These are phyloP conservation scores for Drosophila buzzatii DNA, from an alignment of 2,888 invertebrate genomes.

Conservation along the genomic window DNA sequence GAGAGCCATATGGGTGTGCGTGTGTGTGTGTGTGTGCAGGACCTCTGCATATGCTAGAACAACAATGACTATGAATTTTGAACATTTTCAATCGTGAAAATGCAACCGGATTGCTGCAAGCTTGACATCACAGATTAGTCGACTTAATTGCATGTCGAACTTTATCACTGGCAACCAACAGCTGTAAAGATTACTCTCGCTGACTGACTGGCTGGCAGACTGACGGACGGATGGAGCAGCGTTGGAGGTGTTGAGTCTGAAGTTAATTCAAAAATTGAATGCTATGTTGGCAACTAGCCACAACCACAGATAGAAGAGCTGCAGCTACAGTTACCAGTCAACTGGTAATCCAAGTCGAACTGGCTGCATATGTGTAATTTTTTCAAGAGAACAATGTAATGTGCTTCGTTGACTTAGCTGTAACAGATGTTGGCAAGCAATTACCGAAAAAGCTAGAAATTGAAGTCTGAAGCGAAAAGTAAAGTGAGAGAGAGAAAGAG, in stretches of 20 bases:
- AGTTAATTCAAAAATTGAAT: slow-evolving; percentile 6
- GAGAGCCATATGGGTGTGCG: not conserved
- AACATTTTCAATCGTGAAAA: slow-evolving; percentile 24
- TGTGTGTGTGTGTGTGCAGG: not conserved
- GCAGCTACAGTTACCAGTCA: not conserved
- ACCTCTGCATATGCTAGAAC: slow-evolving; percentile 16
- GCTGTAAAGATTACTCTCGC: slow-evolving; percentile 22
- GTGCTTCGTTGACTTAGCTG: not conserved
- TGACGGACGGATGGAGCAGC: not conserved
- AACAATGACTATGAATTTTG: slow-evolving; percentile 9
- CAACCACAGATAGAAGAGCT: not conserved
- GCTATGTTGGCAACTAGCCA: slow-evolving; percentile 1
- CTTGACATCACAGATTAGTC: slow-evolving; percentile 43
- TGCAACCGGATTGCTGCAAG: slow-evolving; percentile 14
- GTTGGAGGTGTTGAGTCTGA: not conserved
- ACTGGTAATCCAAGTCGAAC: slow-evolving; percentile 5
- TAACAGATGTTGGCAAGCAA: not conserved
- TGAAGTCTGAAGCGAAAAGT: not conserved
- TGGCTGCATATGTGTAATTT: not conserved
- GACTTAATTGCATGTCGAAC: slow-evolving; percentile 65
- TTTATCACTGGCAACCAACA: slow-evolving; percentile 41
- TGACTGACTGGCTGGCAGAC: slow-evolving; percentile 10
- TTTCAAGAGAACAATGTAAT: not conserved
- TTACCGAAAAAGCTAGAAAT: not conserved
- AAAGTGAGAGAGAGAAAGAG: not conserved